These are phyloP conservation scores for Brachyhypopomus gauderio DNA, from an alignment of 2,113 vertebrate species.

Conservation along the genomic window DNA sequence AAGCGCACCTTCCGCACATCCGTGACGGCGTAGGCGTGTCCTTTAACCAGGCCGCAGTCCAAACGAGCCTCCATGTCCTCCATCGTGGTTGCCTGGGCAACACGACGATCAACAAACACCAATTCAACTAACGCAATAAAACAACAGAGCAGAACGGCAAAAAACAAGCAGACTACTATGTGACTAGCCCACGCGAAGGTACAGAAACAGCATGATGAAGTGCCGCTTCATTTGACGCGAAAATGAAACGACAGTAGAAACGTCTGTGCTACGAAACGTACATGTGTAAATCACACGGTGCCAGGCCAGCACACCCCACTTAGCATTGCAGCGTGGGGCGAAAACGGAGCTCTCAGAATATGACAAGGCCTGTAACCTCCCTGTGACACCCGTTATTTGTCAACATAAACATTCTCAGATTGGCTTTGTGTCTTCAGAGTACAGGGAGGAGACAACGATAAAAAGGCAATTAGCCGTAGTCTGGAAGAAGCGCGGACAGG, in stretches of 20 bases:
- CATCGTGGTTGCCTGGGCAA: constrained; percentile 75
- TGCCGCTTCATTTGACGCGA: not conserved
- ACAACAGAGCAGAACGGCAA: too few relatives aligned
- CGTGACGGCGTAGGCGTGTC: constrained; percentile 91
- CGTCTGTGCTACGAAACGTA: not conserved
- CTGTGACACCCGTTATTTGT: constrained; percentile 22
- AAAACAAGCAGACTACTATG: not conserved
- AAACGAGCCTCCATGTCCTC: constrained; percentile 91
- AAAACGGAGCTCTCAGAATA: constrained; percentile 32
- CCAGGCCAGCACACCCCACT: not conserved
- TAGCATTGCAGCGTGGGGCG: not conserved
- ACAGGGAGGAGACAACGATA: constrained; percentile 12
- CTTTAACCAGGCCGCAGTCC: constrained; percentile 90
- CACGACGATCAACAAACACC: not conserved
- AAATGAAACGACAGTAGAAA: not conserved
- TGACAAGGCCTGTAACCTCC: constrained; percentile 10
- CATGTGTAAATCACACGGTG: not conserved
- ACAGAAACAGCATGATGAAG: not conserved
- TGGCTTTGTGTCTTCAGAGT: constrained; percentile 22
- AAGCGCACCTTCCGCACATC: constrained; percentile 87
- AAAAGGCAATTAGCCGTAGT: constrained; percentile 31
- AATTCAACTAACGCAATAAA: too few relatives aligned
- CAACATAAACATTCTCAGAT: constrained; percentile 13
- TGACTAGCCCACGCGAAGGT: not conserved
- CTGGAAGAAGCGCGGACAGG: constrained; percentile 10